Evolutionary conservation across 1,140 invertebrate species (phyloP).

Genomic region (Helicoverpa zea): DNA sequence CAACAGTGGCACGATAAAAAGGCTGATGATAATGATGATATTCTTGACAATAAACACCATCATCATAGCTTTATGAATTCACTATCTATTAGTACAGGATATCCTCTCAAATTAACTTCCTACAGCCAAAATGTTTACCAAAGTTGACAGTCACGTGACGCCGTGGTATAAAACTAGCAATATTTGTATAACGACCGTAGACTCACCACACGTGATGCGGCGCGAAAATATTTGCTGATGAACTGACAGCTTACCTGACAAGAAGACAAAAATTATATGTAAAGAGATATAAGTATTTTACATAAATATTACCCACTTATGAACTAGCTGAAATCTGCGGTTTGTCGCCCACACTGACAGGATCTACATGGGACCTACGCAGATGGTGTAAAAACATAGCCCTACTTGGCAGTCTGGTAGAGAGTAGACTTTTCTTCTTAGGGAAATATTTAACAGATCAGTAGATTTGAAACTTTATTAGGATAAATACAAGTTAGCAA

Average conservation of each 20-base stretch:
- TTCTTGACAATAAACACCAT: too few relatives aligned
- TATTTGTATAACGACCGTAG: background rate
- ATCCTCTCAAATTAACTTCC: background rate
- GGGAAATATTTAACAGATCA: too few relatives aligned
- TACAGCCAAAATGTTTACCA: background rate
- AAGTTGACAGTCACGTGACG: background rate
- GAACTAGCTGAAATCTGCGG: too few relatives aligned
- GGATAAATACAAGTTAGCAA: too few relatives aligned
- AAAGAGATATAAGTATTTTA: too few relatives aligned
- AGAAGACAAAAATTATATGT: background rate
- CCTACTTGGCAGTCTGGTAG: too few relatives aligned
- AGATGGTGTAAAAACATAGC: background rate
- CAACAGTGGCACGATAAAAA: too few relatives aligned
- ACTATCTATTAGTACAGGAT: background rate
- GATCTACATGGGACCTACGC: background rate
- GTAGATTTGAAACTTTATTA: too few relatives aligned
- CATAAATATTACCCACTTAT: background rate
- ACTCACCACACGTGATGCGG: slow-evolving; percentile 12
- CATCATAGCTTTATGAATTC: too few relatives aligned
- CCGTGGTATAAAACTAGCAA: background rate
- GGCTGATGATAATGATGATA: too few relatives aligned
- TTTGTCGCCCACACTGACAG: too few relatives aligned
- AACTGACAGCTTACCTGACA: background rate
- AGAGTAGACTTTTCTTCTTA: too few relatives aligned
- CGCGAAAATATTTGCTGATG: background rate